Conservation (phyloP, 2,113 vertebrate genomes). For the Xenopus laevis region DNA sequence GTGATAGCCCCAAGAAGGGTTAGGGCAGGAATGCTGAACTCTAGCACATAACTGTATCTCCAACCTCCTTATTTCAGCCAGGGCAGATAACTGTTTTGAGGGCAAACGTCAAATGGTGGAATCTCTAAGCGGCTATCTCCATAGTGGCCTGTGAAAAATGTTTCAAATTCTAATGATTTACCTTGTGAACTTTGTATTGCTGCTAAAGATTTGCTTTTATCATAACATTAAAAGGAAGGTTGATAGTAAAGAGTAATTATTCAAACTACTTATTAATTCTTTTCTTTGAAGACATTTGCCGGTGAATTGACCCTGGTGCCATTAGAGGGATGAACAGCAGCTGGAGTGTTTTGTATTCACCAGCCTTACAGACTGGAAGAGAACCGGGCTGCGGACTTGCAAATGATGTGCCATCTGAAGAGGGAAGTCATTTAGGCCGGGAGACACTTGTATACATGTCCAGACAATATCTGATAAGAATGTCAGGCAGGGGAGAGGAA, state of each 20-base stretch:
- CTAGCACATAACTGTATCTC: too few relatives aligned
- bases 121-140: neutral
- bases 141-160: neutral
- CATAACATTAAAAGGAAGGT: neutral
- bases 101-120: neutral
- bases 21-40: too few relatives aligned
- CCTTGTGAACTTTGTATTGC: neutral
- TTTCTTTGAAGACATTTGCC: slow-evolving; percentile 14
- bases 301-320: slow-evolving; percentile 14
- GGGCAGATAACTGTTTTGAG: neutral
- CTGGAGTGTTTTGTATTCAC: slow-evolving; percentile 14
- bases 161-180: neutral
- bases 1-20: too few relatives aligned
- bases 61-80: too few relatives aligned
- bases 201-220: slow-evolving; percentile 4
- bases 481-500: neutral
- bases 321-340: slow-evolving; percentile 28
- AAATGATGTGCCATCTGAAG: slow-evolving; percentile 32
- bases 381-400: slow-evolving; percentile 22
- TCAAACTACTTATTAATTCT: slow-evolving; percentile 15
- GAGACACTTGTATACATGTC: slow-evolving; percentile 11
- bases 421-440: slow-evolving; percentile 14
- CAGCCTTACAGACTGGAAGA: slow-evolving; percentile 22
- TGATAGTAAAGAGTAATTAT: slow-evolving; percentile 18
- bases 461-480: slow-evolving; percentile 9